Evolutionary conservation across 2,113 vertebrate genomes (phyloP).

Genomic region (Scolopax mira): DNA sequence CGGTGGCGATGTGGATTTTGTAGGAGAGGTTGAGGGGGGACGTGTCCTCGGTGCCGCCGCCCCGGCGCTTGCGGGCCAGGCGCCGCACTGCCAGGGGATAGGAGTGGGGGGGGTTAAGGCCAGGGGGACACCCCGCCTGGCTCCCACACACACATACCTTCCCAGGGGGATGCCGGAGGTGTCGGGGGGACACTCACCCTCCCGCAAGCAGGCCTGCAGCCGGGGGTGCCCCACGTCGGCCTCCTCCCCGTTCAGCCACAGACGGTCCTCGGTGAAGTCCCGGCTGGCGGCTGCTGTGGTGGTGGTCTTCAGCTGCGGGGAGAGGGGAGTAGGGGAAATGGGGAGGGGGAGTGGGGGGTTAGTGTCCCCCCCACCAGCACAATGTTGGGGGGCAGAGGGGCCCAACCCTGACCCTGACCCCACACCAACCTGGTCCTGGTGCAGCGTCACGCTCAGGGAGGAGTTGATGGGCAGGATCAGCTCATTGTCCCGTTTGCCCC

Average conservation of each 20-base stretch:
- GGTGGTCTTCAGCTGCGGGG: slow-evolving; percentile 87
- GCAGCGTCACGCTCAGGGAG: slow-evolving; percentile 91
- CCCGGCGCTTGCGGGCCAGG: slow-evolving; percentile 82
- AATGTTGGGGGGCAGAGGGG: not conserved
- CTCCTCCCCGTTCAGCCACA: slow-evolving; percentile 93
- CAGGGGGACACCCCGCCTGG: not conserved
- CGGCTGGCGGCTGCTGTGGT: slow-evolving; percentile 85
- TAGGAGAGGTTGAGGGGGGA: slow-evolving; percentile 68
- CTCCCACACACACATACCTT: too few relatives aligned
- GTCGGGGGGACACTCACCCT: slow-evolving; percentile 75
- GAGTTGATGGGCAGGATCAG: slow-evolving; percentile 95
- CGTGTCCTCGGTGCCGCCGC: not conserved
- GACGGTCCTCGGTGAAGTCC: slow-evolving; percentile 84
- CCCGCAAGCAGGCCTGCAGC: slow-evolving; percentile 88
- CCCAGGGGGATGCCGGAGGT: accelerated
- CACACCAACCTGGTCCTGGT: slow-evolving; percentile 90
- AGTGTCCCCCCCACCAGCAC: accelerated
- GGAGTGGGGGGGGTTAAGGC: too few relatives aligned
- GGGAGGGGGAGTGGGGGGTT: not conserved
- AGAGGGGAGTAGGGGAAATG: accelerated
- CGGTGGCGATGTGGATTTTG: slow-evolving; percentile 89
- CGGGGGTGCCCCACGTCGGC: slow-evolving; percentile 83
- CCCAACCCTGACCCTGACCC: not conserved
- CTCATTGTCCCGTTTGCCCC: slow-evolving; percentile 92
- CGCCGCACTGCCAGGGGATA: slow-evolving; percentile 77